Evolutionary conservation across 2,888 invertebrate genomes (phyloP).

Genomic region (Stenurella melanura): DNA sequence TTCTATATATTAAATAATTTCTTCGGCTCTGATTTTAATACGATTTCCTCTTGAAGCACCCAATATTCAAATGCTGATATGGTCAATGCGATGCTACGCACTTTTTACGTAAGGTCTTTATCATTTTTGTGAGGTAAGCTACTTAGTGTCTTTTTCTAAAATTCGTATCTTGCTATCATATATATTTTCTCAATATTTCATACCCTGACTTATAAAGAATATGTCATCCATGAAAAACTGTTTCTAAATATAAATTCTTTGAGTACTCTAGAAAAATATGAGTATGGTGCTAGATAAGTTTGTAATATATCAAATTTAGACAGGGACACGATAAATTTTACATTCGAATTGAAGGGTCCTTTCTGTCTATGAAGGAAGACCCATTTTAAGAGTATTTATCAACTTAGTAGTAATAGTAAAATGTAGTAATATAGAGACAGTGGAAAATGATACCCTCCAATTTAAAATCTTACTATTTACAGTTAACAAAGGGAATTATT

Average conservation of each 20-base stretch:
- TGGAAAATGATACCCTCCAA: no score
- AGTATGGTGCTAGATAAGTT: not conserved
- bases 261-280: not conserved
- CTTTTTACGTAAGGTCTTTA: not conserved
- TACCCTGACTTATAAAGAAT: not conserved
- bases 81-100: no score
- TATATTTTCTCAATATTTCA: not conserved
- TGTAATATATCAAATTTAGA: conserved; percentile 7
- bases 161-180: not conserved
- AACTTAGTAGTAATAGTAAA: no score
- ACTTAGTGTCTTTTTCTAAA: not conserved
- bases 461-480: no score
- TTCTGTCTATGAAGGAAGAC: no score
- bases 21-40: no score
- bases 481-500: no score
- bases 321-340: not conserved
- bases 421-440: no score
- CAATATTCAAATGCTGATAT: no score
- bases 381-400: no score
- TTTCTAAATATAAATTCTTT: not conserved
- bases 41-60: no score
- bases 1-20: no score
- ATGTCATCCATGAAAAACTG: not conserved
- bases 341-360: not conserved
- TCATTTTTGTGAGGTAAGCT: not conserved